These are phyloP conservation scores for Drosophila eugracilis DNA, from an alignment of 1,140 invertebrate genomes.

Conservation along the genomic window DNA sequence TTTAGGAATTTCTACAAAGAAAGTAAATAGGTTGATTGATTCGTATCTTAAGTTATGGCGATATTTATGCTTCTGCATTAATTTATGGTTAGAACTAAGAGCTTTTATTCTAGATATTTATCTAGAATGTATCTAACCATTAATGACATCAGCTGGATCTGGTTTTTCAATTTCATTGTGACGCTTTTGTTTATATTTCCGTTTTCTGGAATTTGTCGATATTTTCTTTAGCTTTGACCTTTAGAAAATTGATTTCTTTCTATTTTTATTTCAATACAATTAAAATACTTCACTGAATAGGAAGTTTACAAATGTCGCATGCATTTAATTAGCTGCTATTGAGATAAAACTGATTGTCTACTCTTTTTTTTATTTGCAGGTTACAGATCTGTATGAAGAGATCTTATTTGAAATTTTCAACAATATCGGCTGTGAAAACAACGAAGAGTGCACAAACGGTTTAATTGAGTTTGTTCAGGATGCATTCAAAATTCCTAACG, in stretches of 20 bases:
- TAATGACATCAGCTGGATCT: constrained; percentile 36
- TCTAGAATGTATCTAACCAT: constrained; percentile 4
- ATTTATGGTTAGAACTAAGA: not conserved
- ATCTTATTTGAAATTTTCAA: constrained; percentile 96
- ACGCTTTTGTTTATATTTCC: constrained; percentile 36
- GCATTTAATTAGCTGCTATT: not conserved
- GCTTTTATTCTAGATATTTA: not conserved
- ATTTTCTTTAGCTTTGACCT: constrained; percentile 33
- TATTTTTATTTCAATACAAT: constrained; percentile 27
- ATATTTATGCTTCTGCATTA: constrained; percentile 3
- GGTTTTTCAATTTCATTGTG: constrained; percentile 26
- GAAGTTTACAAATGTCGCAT: not conserved
- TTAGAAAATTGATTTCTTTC: constrained; percentile 29
- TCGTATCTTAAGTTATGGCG: constrained; percentile 2
- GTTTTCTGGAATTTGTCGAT: constrained; percentile 32
- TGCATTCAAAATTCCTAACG: constrained; percentile 93
- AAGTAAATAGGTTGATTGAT: not conserved
- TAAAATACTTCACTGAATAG: constrained; percentile 12
- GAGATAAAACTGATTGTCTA: not conserved
- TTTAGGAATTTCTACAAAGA: not conserved
- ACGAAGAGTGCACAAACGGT: constrained; percentile 88
- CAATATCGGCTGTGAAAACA: constrained; percentile 93
- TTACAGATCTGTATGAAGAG: constrained; percentile 96
- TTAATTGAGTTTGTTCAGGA: constrained; percentile 94
- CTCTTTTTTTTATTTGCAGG: constrained; percentile 85